Percentiles rank a stretch among this genome's conserved stretches.
Evolutionary conservation across 2,113 vertebrate genomes (phyloP).

Genomic region (Pan paniscus): DNA sequence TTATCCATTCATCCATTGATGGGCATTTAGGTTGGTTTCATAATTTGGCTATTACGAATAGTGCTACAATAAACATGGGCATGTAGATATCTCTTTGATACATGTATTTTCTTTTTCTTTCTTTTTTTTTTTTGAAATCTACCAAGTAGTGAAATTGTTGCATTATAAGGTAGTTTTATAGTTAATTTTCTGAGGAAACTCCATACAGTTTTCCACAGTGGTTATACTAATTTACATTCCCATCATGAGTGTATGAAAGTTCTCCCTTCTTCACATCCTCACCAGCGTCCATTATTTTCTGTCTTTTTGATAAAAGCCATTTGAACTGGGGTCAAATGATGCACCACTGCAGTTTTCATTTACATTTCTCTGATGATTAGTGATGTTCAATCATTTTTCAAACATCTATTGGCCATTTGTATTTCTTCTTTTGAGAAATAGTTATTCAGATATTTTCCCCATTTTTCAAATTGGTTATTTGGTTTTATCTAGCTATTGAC

Average conservation of each 20-base stretch:
- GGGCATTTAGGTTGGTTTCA: background rate
- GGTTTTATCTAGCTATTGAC: background rate
- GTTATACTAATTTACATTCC: background rate
- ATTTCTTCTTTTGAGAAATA: background rate
- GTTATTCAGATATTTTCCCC: background rate
- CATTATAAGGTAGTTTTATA: background rate
- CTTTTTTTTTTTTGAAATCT: too few relatives aligned
- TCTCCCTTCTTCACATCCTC: background rate
- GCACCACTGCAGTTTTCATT: background rate
- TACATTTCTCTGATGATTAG: background rate
- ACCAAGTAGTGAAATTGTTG: background rate
- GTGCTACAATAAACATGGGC: background rate
- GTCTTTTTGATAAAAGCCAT: background rate
- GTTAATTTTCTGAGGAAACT: background rate
- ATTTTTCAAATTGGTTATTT: background rate
- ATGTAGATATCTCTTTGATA: background rate
- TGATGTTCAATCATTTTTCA: background rate
- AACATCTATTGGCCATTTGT: background rate
- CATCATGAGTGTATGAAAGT: background rate
- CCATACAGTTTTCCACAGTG: background rate
- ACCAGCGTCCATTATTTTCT: background rate
- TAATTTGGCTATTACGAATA: background rate
- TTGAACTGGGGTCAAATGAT: background rate
- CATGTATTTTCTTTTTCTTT: background rate
- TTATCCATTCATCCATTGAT: background rate